Conservation (phyloP, 2,888 invertebrate species). For the Scaptomyza reducta region DNA sequence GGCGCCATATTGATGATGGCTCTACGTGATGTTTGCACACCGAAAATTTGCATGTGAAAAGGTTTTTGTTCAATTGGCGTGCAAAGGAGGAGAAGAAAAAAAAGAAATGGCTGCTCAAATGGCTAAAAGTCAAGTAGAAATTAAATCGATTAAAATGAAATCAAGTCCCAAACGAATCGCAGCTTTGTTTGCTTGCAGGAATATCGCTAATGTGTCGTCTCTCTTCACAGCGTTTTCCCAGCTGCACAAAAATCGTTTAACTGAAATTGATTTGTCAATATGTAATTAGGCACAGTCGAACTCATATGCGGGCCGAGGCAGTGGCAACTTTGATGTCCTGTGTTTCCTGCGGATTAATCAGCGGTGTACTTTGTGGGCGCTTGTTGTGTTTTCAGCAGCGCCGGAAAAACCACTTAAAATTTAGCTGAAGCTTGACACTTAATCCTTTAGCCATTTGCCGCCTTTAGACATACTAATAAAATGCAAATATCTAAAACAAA, state of each 20-base stretch:
- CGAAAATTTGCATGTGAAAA: constrained; percentile 74
- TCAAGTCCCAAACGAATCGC: constrained; percentile 72
- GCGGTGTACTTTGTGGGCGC: constrained; percentile 64
- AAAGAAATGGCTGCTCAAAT: constrained; percentile 27
- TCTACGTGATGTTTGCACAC: constrained; percentile 66
- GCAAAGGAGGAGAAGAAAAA: not conserved
- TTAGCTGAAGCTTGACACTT: not conserved
- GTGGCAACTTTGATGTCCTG: constrained; percentile 39
- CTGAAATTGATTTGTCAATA: constrained; percentile 80
- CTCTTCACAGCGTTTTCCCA: constrained; percentile 37
- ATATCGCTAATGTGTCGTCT: constrained; percentile 44
- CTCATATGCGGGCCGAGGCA: constrained; percentile 41
- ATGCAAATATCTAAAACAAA: no score
- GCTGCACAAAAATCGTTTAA: constrained; percentile 78
- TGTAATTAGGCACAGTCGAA: constrained; percentile 67
- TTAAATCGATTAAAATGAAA: constrained; percentile 76
- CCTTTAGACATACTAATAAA: no score
- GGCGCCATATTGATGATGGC: constrained; percentile 62
- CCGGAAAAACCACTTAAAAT: constrained; percentile 7
- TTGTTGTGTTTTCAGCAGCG: constrained; percentile 11
- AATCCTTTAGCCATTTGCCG: no score
- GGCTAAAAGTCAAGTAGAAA: constrained; percentile 51
- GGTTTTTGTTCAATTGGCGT: constrained; percentile 51
- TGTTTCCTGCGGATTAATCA: constrained; percentile 69
- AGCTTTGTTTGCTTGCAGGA: constrained; percentile 69